Evolutionary conservation across 1,140 invertebrate genomes (phyloP).

Genomic region (Ips typographus): DNA sequence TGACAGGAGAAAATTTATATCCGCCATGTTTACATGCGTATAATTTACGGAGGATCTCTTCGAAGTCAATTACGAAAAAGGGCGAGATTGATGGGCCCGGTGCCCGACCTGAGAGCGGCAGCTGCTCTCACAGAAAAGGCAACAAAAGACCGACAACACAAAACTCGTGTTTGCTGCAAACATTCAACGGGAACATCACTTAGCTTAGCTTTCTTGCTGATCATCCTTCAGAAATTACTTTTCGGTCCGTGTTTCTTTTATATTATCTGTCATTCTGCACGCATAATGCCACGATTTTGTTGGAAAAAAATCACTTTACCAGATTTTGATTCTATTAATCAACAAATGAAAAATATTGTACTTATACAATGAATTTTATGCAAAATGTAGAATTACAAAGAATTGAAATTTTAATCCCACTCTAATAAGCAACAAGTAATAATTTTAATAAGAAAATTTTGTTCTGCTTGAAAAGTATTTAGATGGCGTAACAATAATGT

Average conservation of each 20-base stretch:
- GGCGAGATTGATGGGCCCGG: constrained; percentile 19
- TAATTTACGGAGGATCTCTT: constrained; percentile 28
- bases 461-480: too few relatives aligned
- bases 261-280: constrained; percentile 1
- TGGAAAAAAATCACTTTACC: not conserved
- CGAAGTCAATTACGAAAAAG: constrained; percentile 28
- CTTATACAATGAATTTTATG: too few relatives aligned
- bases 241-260: constrained; percentile 10
- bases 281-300: constrained; percentile 6
- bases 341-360: too few relatives aligned
- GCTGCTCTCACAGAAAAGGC: constrained; percentile 15
- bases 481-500: too few relatives aligned
- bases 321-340: too few relatives aligned
- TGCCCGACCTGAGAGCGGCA: constrained; percentile 22
- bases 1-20: constrained; percentile 26
- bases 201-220: constrained; percentile 22
- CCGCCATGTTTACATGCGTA: constrained; percentile 31
- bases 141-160: constrained; percentile 23
- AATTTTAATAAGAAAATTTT: too few relatives aligned
- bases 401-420: too few relatives aligned
- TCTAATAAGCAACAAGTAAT: too few relatives aligned
- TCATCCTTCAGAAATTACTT: constrained; percentile 23
- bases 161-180: constrained; percentile 20
- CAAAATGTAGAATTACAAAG: too few relatives aligned
- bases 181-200: constrained; percentile 13